Evolutionary conservation across 2,888 invertebrate species (phyloP).

Genomic region (Smittia aterrima): DNA sequence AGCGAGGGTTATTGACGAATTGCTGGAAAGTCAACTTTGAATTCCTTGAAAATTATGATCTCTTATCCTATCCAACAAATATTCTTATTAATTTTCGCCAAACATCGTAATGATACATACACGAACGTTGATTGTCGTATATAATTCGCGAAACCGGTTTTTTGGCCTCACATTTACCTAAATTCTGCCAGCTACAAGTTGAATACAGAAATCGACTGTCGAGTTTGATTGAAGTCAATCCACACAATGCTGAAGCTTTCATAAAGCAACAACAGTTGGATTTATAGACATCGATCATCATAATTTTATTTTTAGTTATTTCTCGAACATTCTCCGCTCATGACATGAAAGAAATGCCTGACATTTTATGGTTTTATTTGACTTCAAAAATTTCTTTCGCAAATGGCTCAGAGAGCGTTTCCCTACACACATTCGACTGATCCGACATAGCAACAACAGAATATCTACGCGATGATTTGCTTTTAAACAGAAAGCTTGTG

Average conservation of each 20-base stretch:
- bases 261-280: background rate
- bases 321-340: background rate
- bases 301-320: background rate
- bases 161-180: background rate
- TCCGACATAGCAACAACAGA: background rate
- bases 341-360: background rate
- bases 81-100: background rate
- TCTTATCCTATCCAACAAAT: background rate
- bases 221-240: background rate
- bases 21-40: background rate
- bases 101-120: too few species aligned
- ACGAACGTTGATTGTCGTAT: background rate
- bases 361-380: background rate
- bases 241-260: background rate
- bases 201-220: background rate
- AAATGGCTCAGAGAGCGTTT: background rate
- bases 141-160: background rate
- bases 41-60: background rate
- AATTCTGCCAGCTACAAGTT: background rate
- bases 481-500: background rate
- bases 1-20: background rate
- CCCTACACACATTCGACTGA: background rate
- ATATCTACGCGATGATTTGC: background rate
- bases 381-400: slow-evolving; percentile 1
- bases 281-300: background rate